Percentiles rank a stretch among this genome's conserved stretches.
Conservation (phyloP, 2,797 vertebrate genomes). For the Paratrypauchen microcephalus region DNA sequence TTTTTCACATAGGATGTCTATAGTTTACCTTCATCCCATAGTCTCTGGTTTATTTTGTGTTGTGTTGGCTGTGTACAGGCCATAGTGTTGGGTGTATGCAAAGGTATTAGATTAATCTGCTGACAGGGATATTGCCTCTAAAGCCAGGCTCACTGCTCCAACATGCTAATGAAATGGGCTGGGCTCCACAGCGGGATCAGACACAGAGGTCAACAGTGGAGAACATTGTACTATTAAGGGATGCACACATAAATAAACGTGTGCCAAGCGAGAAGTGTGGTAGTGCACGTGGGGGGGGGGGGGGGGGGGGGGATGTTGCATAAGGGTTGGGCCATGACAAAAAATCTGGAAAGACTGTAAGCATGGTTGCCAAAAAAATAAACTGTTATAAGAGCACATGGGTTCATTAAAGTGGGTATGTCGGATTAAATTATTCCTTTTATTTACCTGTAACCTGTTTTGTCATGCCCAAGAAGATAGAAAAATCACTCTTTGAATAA, state of each 20-base stretch:
- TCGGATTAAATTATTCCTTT: too few relatives aligned
- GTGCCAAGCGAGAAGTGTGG: background rate
- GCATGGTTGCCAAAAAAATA: too few relatives aligned
- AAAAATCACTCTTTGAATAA: too few relatives aligned
- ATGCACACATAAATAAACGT: slow-evolving; percentile 13
- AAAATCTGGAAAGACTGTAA: background rate
- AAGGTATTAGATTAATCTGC: slow-evolving; percentile 81
- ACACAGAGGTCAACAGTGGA: slow-evolving; percentile 71
- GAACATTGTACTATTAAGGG: slow-evolving; percentile 53
- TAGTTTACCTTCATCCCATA: slow-evolving; percentile 21
- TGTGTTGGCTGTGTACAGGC: slow-evolving; percentile 23
- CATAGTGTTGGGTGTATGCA: slow-evolving; percentile 19
- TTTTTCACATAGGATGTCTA: slow-evolving; percentile 6
- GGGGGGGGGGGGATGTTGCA: background rate
- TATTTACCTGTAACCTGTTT: too few relatives aligned
- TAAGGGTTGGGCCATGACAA: background rate
- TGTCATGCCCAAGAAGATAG: too few relatives aligned
- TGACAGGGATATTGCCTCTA: slow-evolving; percentile 77
- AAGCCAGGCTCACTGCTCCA: slow-evolving; percentile 76
- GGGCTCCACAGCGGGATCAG: slow-evolving; percentile 74
- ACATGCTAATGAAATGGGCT: slow-evolving; percentile 81
- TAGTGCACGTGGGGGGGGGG: too few relatives aligned
- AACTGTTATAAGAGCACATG: too few relatives aligned
- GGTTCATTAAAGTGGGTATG: too few relatives aligned
- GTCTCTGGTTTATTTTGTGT: slow-evolving; percentile 18